Conservation (phyloP, 2,113 vertebrate genomes). For the Heptranchias perlo region DNA sequence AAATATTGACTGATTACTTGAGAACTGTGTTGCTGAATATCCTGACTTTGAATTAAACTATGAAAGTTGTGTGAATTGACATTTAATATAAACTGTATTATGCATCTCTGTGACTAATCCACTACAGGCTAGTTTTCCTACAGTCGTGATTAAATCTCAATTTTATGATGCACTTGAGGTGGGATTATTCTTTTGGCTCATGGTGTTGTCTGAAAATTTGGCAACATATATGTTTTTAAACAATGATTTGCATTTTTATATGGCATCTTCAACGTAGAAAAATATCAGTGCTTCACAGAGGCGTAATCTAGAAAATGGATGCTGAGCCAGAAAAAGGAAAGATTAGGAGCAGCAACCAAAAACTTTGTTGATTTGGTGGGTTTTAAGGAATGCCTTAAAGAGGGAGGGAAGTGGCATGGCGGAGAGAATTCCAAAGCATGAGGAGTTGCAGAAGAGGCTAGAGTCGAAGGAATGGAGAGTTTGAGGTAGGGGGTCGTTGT, state of each 20-base stretch:
- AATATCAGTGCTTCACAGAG: not conserved
- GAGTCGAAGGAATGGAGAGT: not conserved
- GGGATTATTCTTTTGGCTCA: not conserved
- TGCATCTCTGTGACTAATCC: not conserved
- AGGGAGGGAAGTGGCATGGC: not conserved
- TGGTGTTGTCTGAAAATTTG: not conserved
- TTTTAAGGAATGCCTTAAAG: not conserved
- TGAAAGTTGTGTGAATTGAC: not conserved
- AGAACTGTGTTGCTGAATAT: not conserved
- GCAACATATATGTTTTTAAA: not conserved
- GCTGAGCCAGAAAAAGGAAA: not conserved
- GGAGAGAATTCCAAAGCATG: not conserved
- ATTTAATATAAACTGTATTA: not conserved
- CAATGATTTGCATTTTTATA: not conserved
- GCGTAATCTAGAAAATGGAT: not conserved
- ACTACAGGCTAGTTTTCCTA: not conserved
- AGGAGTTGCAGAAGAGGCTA: not conserved
- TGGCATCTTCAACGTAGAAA: not conserved
- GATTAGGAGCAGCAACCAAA: not conserved
- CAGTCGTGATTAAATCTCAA: not conserved
- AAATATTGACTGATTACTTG: not conserved
- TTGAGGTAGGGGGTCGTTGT: not conserved
- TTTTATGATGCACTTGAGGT: not conserved
- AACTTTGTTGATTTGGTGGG: not conserved
- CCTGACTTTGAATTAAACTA: not conserved